Conservation (phyloP, 2,113 vertebrate genomes). For the Ammodytes marinus region DNA sequence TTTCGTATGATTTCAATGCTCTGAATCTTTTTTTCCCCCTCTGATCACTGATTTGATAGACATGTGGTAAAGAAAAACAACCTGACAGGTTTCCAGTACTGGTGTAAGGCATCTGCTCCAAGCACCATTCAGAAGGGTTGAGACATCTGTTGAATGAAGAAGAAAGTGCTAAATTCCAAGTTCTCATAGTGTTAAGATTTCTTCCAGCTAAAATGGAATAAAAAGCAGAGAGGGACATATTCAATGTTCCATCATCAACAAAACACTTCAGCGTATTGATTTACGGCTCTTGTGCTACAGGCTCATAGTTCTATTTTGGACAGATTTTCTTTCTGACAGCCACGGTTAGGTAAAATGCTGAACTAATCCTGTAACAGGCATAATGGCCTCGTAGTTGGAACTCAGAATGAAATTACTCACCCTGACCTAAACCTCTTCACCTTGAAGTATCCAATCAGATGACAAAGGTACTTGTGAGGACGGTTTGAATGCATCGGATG, state of each 20-base stretch:
- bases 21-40: not conserved
- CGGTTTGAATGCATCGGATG: constrained; percentile 2
- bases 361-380: no score
- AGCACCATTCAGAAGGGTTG: no score
- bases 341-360: no score
- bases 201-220: not conserved
- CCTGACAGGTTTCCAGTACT: constrained; percentile 43
- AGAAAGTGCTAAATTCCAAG: not conserved
- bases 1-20: not conserved
- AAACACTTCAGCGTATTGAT: not conserved
- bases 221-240: no score
- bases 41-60: not conserved
- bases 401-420: no score
- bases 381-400: no score
- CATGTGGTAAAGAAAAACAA: not conserved
- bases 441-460: constrained; percentile 62
- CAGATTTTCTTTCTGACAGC: not conserved
- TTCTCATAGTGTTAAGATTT: not conserved
- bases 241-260: no score
- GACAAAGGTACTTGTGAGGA: constrained; percentile 7
- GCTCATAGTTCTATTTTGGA: no score
- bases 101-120: constrained; percentile 14
- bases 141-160: constrained; percentile 55
- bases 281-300: not conserved
- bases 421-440: constrained; percentile 33